Evolutionary conservation across 2,797 vertebrate species (phyloP), one percentile per base, ranked within the genome.

Genomic region (Pangasius sanitwongsei): DNA sequence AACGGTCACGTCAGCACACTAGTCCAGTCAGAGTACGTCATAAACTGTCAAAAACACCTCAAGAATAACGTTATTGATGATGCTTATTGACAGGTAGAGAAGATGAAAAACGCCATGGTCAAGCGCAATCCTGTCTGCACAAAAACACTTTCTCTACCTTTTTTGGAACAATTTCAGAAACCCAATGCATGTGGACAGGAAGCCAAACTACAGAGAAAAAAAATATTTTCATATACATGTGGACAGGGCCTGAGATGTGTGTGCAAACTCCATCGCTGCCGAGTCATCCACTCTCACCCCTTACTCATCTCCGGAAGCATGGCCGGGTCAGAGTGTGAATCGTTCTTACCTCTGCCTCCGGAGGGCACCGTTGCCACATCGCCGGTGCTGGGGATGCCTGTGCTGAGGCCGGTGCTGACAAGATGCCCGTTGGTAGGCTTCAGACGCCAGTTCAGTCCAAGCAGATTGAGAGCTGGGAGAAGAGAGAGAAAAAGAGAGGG

Each of bases 391-490:
- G 97, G 96, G 94, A 96, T 91, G 88, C 97, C 97, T 65, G 96
- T 96, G 94, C 97, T 96, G 93, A 98, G 95, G 85, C 98, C 96
- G 95, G 98, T 99, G 97, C 97, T 97, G 94, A 99, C 96, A 93
- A 98, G 97, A 83, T 97, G 98, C 95, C 97, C 96, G 89, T 98
- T 98, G 91, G 97, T 97, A 23, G 98, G 97, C 94, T 97, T 98
- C 91, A 99, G 97, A 95, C 97, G 98, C 98, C 98, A 99, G 91
- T 98, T 98, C 92, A 99, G 96, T 92, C 98, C 98, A 92, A 99
- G 97, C 94, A 98, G 96, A 93, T 98, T 97, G 97, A 98, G 97
- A 87, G 97, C 97, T 97, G 87, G 93, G 90, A 48, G 28, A 86
- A 78, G 34, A 65, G 41, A 90, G 34, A 85, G n/a, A 86, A 69